Base-by-base conservation (phyloP, 64 coral and sea anemone genomes). In the Montipora sp. region DNA sequence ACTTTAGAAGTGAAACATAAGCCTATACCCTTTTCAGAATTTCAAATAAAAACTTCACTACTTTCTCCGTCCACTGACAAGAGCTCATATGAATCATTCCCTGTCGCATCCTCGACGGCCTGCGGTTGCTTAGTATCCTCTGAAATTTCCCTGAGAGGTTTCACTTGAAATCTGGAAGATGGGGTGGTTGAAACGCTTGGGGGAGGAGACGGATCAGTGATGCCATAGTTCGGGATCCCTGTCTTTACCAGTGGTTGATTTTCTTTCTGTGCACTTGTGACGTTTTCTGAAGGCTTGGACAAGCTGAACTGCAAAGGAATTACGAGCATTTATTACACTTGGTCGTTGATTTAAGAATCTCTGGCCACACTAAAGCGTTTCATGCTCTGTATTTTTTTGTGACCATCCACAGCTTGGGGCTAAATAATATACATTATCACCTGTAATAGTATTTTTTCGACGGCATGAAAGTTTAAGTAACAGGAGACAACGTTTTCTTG, bases 141-240 rank as follows among this genome's bases (percentile, higher is more conserved):
- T 5, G 65, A 50, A 71, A 20, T 71, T 49, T 70, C 46, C 3
- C 3, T n/a, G n/a, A 16, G 47, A 72, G 7, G 70, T 65, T 85
- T 85, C 18, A 70, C 65, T 85, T 85, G 66, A 16, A 85, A 85
- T 85, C 82, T 21, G 5, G 82, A 71, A 15, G 82, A 14, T 65
- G 80, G 80, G 5, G 13, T 45, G 58, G 10, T 61, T 46, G 5
- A 10, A 63, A 65, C 24, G 80, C 80, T 82, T 3, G 55, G 63
- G 47, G 82, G 60, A 22, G 81, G 82, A 8, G 82, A 85, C 7
- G 82, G 5, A 36, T 85, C 47, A 67, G 61, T 85, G 15, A 85
- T 44, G 15, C 82, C 82, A 10, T 85, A 85, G 20, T 85, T 85
- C 4, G 82, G 82, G 43, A 85, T 2, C 10, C 15, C 47, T 49